A percentile compares a stretch with the other conserved stretches of the same genome.
These are phyloP conservation scores for Aplidium turbinatum DNA, from an alignment of 23 tunicate species.

Conservation along the genomic window DNA sequence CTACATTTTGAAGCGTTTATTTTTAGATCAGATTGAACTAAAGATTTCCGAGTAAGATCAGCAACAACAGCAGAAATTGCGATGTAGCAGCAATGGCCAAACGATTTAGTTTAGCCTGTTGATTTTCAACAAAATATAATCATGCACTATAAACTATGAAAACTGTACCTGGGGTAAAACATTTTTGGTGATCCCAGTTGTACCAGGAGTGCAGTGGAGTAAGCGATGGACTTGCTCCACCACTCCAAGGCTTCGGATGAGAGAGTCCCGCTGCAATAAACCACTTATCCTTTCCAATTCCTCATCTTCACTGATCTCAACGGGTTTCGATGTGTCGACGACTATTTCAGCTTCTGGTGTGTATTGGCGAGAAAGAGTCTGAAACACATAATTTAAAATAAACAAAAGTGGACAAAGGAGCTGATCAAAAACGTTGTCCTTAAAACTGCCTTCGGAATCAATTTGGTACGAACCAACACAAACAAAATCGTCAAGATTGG, in stretches of 20 bases:
- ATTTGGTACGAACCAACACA: no score
- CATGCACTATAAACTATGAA: not conserved
- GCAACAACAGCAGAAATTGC: no score
- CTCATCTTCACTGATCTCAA: constrained; percentile 89
- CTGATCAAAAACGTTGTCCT: no score
- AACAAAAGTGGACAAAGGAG: no score
- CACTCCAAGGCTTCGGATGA: constrained; percentile 81
- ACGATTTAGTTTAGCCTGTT: not conserved
- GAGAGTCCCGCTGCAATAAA: constrained; percentile 75
- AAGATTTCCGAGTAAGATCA: no score
- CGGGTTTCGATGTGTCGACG: constrained; percentile 70
- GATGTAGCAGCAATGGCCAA: no score
- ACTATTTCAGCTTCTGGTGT: constrained; percentile 36
- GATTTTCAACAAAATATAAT: not conserved
- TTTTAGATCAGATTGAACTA: no score
- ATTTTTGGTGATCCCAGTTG: constrained; percentile 76
- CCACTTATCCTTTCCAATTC: constrained; percentile 86
- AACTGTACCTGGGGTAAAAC: constrained; percentile 58
- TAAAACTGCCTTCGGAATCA: no score
- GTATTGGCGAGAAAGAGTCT: constrained; percentile 46
- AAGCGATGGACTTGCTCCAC: constrained; percentile 91
- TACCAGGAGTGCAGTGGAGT: constrained; percentile 92
- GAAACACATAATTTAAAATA: no score
- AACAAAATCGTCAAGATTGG: no score
- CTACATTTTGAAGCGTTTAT: no score